Conservation (phyloP, 2,888 invertebrate species). For the Autographa gamma region DNA sequence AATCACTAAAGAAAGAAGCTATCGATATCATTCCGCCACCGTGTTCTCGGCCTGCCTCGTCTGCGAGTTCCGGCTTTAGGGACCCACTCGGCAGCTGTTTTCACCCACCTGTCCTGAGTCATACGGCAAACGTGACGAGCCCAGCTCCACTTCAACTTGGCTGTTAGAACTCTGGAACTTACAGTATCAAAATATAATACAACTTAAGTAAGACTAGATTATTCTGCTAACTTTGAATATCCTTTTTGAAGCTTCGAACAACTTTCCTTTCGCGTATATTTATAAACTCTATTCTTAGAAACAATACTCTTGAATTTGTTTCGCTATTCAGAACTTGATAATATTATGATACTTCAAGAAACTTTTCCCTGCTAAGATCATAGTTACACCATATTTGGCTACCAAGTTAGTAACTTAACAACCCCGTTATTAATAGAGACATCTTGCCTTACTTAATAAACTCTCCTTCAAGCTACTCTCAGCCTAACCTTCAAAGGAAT, state of each 20-base stretch:
- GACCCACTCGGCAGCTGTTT: no score
- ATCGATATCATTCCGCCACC: no score
- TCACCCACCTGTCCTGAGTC: slow-evolving; percentile 4
- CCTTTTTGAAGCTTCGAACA: neutral
- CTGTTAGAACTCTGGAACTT: neutral
- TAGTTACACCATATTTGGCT: slow-evolving; percentile 27
- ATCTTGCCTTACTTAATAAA: slow-evolving; percentile 23
- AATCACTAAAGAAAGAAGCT: no score
- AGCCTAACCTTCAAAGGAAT: slow-evolving; percentile 8
- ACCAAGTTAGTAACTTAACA: slow-evolving; percentile 38
- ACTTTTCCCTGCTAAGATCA: slow-evolving; percentile 29
- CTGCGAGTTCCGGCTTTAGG: no score
- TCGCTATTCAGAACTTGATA: neutral
- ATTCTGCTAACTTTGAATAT: no score
- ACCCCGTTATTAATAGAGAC: slow-evolving; percentile 24
- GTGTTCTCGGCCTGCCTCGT: no score
- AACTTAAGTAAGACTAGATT: neutral
- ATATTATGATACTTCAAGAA: slow-evolving; percentile 3
- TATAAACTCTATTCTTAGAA: slow-evolving; percentile 1
- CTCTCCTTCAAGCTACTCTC: slow-evolving; percentile 15
- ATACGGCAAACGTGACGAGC: slow-evolving; percentile 8
- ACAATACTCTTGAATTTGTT: neutral
- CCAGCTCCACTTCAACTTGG: slow-evolving; percentile 10
- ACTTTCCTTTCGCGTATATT: neutral
- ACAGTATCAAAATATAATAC: neutral